phyloP scores from a whole-genome alignment of 2,113 vertebrate genomes.

The Ceuthmochares aereus region DNA sequence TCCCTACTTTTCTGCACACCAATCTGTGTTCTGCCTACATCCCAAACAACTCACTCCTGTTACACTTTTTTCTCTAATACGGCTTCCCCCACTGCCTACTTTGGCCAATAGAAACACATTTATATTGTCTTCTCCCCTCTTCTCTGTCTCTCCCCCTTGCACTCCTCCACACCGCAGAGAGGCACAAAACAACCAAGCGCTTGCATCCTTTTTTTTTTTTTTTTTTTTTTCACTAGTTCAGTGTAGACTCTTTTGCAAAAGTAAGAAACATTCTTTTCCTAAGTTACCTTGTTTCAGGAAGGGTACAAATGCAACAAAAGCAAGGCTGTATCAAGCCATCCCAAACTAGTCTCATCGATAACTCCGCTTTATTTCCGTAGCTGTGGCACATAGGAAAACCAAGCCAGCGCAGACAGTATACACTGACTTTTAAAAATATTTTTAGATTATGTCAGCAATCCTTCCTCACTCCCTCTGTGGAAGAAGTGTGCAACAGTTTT shows the following conservation, averaged over 20 bases:
- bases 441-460: neutral
- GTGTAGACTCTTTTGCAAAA: neutral
- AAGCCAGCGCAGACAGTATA: neutral
- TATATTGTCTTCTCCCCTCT: neutral
- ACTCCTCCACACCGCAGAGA: neutral
- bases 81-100: neutral
- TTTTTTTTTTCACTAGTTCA: neutral
- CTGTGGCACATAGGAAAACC: neutral
- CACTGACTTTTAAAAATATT: neutral
- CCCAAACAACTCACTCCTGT: neutral
- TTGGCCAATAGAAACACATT: neutral
- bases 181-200: neutral
- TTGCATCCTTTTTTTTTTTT: neutral
- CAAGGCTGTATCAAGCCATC: neutral
- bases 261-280: neutral
- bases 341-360: neutral
- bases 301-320: neutral
- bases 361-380: neutral
- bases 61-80: neutral
- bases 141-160: neutral
- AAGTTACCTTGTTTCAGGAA: conserved; percentile 1
- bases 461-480: neutral
- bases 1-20: neutral
- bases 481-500: neutral
- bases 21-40: neutral